Evolutionary conservation across 2,888 invertebrate genomes (phyloP), one percentile per base, ranked within the genome.

Genomic region (Sericinus montela): DNA sequence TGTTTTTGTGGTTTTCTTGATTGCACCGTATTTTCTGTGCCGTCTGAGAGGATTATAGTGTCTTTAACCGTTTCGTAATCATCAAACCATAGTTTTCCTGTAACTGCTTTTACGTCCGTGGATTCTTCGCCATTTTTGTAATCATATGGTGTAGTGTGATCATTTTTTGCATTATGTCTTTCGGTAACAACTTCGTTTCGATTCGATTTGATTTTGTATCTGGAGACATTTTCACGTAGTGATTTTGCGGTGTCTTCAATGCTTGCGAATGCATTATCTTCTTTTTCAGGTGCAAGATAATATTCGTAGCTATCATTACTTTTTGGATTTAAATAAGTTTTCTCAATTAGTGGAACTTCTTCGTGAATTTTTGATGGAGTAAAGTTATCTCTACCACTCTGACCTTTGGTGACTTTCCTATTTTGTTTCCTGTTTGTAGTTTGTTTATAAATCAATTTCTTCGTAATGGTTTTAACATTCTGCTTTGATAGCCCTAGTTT

Each of bases 91-190:
- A 72, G 23, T 38, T 56, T 63, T 44, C 60, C 71, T 0, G 76
- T 75, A 44, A 60, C 58, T 0, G 68, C 72, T 59, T 72, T 70
- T 0, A 65, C 49, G 32, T 69, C 63, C 11, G 56, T 53, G 0
- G 52, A 50, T 11, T 42, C 42, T 14, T 32, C 10, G 7, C 30
- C 38, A 10, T 23, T 7, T 29, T 45, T 51, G 1, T 1, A 3
- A 4, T 13, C n/a, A 35, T 35, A 34, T 5, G 9, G 1, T 0
- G 10, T 15, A 15, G 1, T 3, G 8, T 35, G 14, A 1, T 34
- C 4, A 2, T 15, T 14, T 8, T 15, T 0, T 35, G 35, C 9
- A 9, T 15, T 3, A 3, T 54, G 44, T 15, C n/a, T 42, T 1
- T 37, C 29, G 7, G 54, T 52, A n/a, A 3, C 14, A 9, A 16